A percentile compares a stretch with the other conserved stretches of the same genome.
Conservation (phyloP, 2,888 invertebrate genomes). For the Drosophila leonis region DNA sequence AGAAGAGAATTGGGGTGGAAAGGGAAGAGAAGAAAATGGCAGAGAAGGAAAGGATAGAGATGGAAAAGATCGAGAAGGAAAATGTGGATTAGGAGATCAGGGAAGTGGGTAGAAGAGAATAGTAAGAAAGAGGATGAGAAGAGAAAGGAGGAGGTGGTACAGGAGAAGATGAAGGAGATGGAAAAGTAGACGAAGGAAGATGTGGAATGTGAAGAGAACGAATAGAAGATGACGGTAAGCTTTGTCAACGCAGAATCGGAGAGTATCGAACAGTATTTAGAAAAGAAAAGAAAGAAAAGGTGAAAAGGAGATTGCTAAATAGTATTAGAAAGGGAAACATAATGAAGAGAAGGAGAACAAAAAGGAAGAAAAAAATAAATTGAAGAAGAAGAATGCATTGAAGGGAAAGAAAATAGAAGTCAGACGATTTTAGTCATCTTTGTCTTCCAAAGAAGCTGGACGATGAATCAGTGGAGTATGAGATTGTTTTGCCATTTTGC, state of each 20-base stretch:
- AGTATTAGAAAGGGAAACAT: background rate
- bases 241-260: background rate
- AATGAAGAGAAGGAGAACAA: background rate
- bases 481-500: background rate
- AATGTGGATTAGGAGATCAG: fast-evolving
- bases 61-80: no score
- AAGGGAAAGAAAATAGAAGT: no score
- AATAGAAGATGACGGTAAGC: background rate
- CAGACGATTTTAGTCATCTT: no score
- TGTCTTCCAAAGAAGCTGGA: no score
- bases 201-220: no score
- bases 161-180: background rate
- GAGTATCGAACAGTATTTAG: background rate
- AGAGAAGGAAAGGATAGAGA: background rate
- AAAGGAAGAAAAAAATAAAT: background rate
- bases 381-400: background rate
- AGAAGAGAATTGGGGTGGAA: background rate
- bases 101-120: background rate
- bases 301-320: background rate
- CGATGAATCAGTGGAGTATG: background rate
- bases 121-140: background rate
- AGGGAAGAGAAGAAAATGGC: background rate
- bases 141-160: background rate
- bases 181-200: no score
- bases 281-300: background rate